Percentiles rank a stretch among this genome's conserved stretches.
These are phyloP conservation scores for Apogon talboti DNA, from an alignment of 2,797 vertebrate species.

Conservation along the genomic window DNA sequence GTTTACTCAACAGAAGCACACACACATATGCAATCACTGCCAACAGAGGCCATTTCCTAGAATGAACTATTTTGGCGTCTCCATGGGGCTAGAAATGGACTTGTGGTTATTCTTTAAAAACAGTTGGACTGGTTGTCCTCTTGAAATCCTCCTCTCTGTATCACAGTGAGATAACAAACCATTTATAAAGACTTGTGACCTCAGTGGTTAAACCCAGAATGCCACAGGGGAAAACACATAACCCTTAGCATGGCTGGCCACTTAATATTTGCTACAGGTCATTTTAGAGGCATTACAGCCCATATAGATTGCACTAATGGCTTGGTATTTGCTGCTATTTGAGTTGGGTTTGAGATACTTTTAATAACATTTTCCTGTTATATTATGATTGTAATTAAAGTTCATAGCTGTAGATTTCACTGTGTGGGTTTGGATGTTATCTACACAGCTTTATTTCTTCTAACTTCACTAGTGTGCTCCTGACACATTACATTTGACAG, in stretches of 20 bases:
- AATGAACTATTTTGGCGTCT: constrained; percentile 66
- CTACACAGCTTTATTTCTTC: constrained; percentile 6
- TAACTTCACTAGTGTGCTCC: constrained; percentile 5
- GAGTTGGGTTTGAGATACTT: constrained; percentile 20
- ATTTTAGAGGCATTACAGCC: constrained; percentile 27
- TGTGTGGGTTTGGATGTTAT: constrained; percentile 33
- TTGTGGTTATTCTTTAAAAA: constrained; percentile 67
- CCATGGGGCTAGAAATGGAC: constrained; percentile 58
- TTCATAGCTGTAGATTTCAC: constrained; percentile 45
- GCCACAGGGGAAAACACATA: constrained; percentile 30
- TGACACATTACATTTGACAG: constrained; percentile 20
- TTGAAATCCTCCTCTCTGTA: constrained; percentile 47
- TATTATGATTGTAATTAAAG: constrained; percentile 4
- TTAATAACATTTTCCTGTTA: constrained; percentile 28
- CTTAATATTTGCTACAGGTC: constrained; percentile 24
- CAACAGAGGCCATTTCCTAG: constrained; percentile 61
- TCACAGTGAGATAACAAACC: constrained; percentile 62
- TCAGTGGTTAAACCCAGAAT: constrained; percentile 45
- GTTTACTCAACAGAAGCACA: constrained; percentile 22
- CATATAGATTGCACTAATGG: constrained; percentile 3
- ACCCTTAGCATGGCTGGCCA: constrained; percentile 17
- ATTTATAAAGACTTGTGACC: constrained; percentile 52
- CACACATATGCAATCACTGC: constrained; percentile 32
- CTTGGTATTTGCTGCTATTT: constrained; percentile 16
- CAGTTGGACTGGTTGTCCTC: constrained; percentile 52